These are phyloP conservation scores for Caenorhabditis wallacei DNA, from an alignment of 2,888 invertebrate genomes.

Conservation along the genomic window DNA sequence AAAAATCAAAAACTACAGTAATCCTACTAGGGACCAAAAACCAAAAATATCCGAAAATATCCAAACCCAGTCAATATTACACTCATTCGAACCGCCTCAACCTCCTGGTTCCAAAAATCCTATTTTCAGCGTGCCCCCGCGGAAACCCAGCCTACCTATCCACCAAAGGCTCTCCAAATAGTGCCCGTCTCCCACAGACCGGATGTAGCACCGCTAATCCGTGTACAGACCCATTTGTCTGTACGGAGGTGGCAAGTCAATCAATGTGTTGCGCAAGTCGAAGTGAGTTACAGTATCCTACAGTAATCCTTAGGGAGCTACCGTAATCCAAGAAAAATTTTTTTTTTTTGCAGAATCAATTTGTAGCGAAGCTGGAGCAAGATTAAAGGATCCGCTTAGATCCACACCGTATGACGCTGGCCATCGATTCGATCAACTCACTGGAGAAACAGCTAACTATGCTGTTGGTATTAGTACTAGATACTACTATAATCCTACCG, in stretches of 20 bases:
- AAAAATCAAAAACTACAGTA: too few relatives aligned
- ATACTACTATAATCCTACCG: slow-evolving; percentile 75
- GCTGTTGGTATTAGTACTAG: slow-evolving; percentile 71
- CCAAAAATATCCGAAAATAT: not conserved
- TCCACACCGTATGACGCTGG: slow-evolving; percentile 70
- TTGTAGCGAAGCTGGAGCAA: slow-evolving; percentile 70
- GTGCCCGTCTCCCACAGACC: slow-evolving; percentile 59
- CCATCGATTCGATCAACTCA: slow-evolving; percentile 72
- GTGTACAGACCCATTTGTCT: slow-evolving; percentile 73
- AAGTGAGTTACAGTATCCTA: slow-evolving; percentile 54
- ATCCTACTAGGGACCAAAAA: too few relatives aligned
- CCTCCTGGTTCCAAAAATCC: not conserved
- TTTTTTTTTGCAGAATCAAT: slow-evolving; percentile 67
- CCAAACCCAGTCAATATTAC: not conserved
- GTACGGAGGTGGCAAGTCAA: slow-evolving; percentile 72
- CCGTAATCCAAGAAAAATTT: not conserved
- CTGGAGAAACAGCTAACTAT: slow-evolving; percentile 71
- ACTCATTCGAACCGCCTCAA: slow-evolving; percentile 7
- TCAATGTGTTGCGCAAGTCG: slow-evolving; percentile 74
- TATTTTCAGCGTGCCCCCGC: slow-evolving; percentile 72
- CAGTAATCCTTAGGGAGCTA: not conserved
- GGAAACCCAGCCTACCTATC: slow-evolving; percentile 71
- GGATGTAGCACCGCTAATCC: slow-evolving; percentile 72
- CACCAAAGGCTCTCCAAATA: slow-evolving; percentile 63
- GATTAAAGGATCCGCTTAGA: slow-evolving; percentile 62